Base-by-base conservation (phyloP, 2,888 invertebrate genomes). In the Drosophila leonis region DNA sequence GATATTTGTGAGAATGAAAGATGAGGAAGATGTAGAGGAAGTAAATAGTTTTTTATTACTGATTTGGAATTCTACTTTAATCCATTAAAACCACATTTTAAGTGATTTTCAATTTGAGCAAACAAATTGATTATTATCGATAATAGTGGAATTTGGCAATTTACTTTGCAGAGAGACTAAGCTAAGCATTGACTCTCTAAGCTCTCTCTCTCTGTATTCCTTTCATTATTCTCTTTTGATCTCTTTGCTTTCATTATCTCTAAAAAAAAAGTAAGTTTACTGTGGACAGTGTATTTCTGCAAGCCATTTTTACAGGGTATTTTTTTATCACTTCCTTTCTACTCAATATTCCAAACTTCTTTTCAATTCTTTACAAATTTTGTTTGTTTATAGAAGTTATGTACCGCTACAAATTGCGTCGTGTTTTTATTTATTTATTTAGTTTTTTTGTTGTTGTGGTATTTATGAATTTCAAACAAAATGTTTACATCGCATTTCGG, bases 381-480 rank as follows among this genome's bases (percentile, higher is more conserved):
- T 44, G 61, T 79, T 71, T 77, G 71, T 79, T 77, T 77, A 71
- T 41, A 24, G 48, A 65, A 57, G 57, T 41, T 64, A 72, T 70
- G 51, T 51, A 61, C 42, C 62, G 39, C 65, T 57, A 64, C 71
- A 76, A 75, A 66, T 67, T 66, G 71, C 54, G 35, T 61, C n/a
- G 63, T 66, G 54, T 74, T 63, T 63, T 63, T 13, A 42, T 65
- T 24, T 24, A 24, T 24, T 24, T 24, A 24, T 24, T 24, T 24
- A 3, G 24, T 24, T 24, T 24, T 63, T 56, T 75, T 61, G 41
- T 46, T 12, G 1, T 24, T 24, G 24, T 67, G 66, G 51, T 63
- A 79, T 76, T 79, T 75, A 66, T 71, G 66, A 75, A 75, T 70
- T 41, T 42, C 37, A 65, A 76, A 65, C 51, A 51, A 65, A 76